A percentile compares a stretch with the other conserved stretches of the same genome.
Conservation (phyloP, 2,113 vertebrate species). For the Scomber japonicus region DNA sequence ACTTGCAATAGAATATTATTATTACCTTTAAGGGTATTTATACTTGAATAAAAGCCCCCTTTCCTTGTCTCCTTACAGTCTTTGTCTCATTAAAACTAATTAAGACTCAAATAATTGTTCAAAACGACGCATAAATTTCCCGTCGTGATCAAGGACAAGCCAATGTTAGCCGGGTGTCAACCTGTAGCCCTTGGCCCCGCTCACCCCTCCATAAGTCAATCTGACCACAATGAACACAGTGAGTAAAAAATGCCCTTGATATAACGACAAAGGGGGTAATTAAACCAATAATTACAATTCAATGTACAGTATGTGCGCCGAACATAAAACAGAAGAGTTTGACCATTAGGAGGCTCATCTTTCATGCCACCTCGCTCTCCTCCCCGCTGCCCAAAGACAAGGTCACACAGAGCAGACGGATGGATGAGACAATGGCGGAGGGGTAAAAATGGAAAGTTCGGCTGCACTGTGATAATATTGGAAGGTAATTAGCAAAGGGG, state of each 20-base stretch:
- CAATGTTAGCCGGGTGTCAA: constrained; percentile 28
- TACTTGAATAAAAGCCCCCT: too few species aligned
- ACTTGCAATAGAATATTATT: too few species aligned
- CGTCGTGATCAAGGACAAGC: constrained; percentile 13
- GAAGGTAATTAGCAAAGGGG: background rate
- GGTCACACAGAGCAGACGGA: constrained; percentile 46
- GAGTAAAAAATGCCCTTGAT: constrained; percentile 77
- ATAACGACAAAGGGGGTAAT: constrained; percentile 70
- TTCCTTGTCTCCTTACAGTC: too few species aligned
- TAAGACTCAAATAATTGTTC: background rate
- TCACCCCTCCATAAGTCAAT: constrained; percentile 34
- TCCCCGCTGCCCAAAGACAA: constrained; percentile 59
- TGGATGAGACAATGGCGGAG: background rate
- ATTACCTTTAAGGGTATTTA: too few species aligned
- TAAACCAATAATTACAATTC: constrained; percentile 78
- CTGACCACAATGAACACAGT: constrained; percentile 48
- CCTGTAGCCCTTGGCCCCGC: constrained; percentile 38
- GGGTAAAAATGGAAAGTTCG: background rate
- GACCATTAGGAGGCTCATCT: constrained; percentile 71
- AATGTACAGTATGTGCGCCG: constrained; percentile 61
- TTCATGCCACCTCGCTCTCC: constrained; percentile 59
- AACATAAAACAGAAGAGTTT: constrained; percentile 75
- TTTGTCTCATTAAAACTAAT: constrained; percentile 32
- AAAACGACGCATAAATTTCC: constrained; percentile 18
- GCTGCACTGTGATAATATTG: background rate